Conservation (phyloP, 1,140 invertebrate species). For the Drosophila auraria region DNA sequence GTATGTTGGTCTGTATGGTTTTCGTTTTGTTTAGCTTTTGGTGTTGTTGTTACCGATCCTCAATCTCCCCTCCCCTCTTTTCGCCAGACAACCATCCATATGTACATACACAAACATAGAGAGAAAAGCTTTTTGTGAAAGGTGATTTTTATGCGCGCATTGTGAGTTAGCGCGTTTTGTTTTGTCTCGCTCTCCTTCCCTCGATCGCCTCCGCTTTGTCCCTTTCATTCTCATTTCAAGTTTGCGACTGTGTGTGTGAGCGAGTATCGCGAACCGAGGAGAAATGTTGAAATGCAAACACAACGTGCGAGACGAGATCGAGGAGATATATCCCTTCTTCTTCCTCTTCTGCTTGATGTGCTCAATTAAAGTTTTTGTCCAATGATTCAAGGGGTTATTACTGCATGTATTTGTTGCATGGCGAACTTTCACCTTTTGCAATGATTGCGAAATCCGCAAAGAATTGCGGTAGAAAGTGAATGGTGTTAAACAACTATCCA, state of each 20-base stretch:
- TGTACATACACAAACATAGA: slow-evolving; percentile 60
- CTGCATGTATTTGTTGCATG: slow-evolving; percentile 6
- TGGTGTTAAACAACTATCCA: slow-evolving; percentile 19
- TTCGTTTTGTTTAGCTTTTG: slow-evolving; percentile 69
- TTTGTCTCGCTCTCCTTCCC: slow-evolving; percentile 43
- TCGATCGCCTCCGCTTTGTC: slow-evolving; percentile 35
- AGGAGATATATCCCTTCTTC: slow-evolving; percentile 14
- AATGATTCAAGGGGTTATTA: slow-evolving; percentile 26
- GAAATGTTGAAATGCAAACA: slow-evolving; percentile 42
- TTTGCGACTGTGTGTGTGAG: slow-evolving; percentile 37
- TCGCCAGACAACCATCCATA: slow-evolving; percentile 12
- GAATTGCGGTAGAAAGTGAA: slow-evolving; percentile 41
- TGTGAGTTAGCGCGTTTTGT: slow-evolving; percentile 61
- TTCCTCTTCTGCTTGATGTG: slow-evolving; percentile 3
- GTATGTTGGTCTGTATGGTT: slow-evolving; percentile 25
- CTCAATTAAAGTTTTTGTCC: slow-evolving; percentile 27
- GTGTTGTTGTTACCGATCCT: slow-evolving; percentile 33
- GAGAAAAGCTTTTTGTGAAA: slow-evolving; percentile 82
- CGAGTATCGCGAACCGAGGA: slow-evolving; percentile 38
- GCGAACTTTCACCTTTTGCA: slow-evolving; percentile 32
- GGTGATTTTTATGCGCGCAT: slow-evolving; percentile 72
- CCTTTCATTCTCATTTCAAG: slow-evolving; percentile 56
- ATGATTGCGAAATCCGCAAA: slow-evolving; percentile 45
- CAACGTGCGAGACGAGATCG: slow-evolving; percentile 16
- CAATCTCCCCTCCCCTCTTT: slow-evolving; percentile 8